Percentiles rank a stretch among this genome's conserved stretches.
These are phyloP conservation scores for Chloroceryle inda DNA, from an alignment of 2,797 vertebrate species.

Conservation along the genomic window DNA sequence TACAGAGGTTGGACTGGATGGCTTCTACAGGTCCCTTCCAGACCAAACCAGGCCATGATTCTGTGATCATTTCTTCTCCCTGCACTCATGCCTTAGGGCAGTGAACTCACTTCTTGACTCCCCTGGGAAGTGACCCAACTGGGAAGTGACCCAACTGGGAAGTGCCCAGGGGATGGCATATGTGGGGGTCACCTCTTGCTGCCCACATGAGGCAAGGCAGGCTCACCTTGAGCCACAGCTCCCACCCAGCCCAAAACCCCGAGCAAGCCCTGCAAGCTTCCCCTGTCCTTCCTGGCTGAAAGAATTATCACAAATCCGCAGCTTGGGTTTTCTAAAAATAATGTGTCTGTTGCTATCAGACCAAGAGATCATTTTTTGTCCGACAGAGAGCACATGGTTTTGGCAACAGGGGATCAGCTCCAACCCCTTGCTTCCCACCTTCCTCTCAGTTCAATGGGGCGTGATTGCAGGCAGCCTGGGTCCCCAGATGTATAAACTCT, in stretches of 20 bases:
- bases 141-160: not conserved
- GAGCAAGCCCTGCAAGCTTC: not conserved
- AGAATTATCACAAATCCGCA: not conserved
- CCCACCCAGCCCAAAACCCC: rapidly evolving
- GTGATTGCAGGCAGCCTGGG: rapidly evolving
- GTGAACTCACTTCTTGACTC: too few species aligned
- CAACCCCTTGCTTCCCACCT: rapidly evolving
- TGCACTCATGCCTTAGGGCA: not conserved
- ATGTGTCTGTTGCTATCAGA: not conserved
- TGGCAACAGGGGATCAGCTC: not conserved
- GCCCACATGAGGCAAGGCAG: not conserved
- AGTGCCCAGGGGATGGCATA: not conserved
- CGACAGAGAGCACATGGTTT: rapidly evolving
- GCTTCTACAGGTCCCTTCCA: not conserved
- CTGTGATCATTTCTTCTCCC: not conserved
- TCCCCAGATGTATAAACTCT: rapidly evolving
- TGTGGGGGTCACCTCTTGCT: not conserved
- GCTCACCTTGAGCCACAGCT: not conserved
- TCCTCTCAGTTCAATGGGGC: rapidly evolving
- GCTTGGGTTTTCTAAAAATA: too few species aligned
- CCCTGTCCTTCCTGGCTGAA: not conserved
- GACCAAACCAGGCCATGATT: not conserved
- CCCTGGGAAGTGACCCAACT: too few species aligned
- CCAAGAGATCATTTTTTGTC: rapidly evolving
- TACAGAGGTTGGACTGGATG: not conserved